Evolutionary conservation across 1,140 invertebrate genomes (phyloP), one percentile per base, ranked within the genome.

Genomic region (Trichomalopsis sarcophagae): DNA sequence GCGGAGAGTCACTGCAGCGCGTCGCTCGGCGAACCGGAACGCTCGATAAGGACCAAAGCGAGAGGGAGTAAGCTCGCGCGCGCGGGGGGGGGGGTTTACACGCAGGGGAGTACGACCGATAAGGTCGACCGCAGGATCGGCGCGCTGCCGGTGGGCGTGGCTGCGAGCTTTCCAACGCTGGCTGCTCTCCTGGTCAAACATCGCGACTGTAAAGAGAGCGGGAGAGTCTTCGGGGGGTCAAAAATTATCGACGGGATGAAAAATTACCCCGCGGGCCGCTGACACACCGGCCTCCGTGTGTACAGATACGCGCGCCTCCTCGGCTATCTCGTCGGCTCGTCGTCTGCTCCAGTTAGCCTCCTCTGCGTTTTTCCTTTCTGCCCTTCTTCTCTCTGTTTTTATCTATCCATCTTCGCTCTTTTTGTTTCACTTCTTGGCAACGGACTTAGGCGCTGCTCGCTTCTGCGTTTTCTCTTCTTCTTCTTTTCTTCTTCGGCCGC

Each of bases 11-110:
- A 62, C 55, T 75, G 82, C 44, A 71, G 44, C 68, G 82, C 82
- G 71, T 69, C 86, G 86, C 62, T 88, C 89, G 86, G 27, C 88
- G 88, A 90, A 88, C 87, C 82, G 89, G 89, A 89, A 90, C 88
- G 82, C 86, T 89, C 87, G 89, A 90, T 90, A 90, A 90, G 88
- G 87, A 88, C 87, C 84, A 85, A 68, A 40, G n/a, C 14, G 69
- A 21, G 44, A 10, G 13, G 66, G n/a, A 17, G 50, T 23, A 10
- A 27, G 68, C 10, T 33, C 44, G n/a, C 21, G 69, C 11, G 23
- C 1, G 21, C 40, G 62, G n/a, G 11, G 30, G 17, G 30, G 21
- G 47, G 10, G 55, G 55, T 62, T 62, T 62, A 62, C 21, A 62
- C 36, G 71, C 44, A 36, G 40, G 73, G 36, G 44, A n/a, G 36